phyloP scores from a whole-genome alignment of 1,140 invertebrate genomes.

The Drosophila seguyi region DNA sequence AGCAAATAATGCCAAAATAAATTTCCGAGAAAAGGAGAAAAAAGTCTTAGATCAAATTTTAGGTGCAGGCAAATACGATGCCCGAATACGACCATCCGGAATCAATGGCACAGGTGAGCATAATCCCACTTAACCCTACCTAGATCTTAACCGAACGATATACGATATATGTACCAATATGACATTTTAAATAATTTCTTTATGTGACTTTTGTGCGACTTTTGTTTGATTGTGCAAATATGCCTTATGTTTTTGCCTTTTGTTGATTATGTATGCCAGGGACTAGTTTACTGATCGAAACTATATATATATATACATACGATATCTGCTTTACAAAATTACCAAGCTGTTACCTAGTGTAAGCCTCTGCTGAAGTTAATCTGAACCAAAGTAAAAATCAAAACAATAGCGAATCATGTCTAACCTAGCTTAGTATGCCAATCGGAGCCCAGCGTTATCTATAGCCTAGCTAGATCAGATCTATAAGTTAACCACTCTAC shows the following conservation, averaged over 20 bases:
- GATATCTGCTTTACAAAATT: slow-evolving; percentile 18
- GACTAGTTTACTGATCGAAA: not conserved
- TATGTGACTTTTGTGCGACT: not conserved
- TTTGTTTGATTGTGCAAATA: slow-evolving; percentile 9
- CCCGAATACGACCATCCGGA: slow-evolving; percentile 95
- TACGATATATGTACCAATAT: not conserved
- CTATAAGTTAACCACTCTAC: slow-evolving; percentile 43
- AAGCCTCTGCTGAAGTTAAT: slow-evolving; percentile 32
- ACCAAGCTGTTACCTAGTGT: slow-evolving; percentile 33
- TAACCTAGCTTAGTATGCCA: slow-evolving; percentile 50
- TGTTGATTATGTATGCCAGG: slow-evolving; percentile 5
- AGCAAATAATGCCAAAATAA: slow-evolving; percentile 90
- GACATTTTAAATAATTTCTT: slow-evolving; percentile 5
- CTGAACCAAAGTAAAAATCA: not conserved
- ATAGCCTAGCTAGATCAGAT: slow-evolving; percentile 63
- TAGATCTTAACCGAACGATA: slow-evolving; percentile 27
- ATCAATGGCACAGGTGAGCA: slow-evolving; percentile 95
- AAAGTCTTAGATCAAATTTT: slow-evolving; percentile 96
- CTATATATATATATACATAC: slow-evolving; percentile 19
- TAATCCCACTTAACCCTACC: not conserved
- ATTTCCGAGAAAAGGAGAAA: slow-evolving; percentile 97
- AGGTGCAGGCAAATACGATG: slow-evolving; percentile 95
- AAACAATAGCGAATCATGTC: slow-evolving; percentile 7
- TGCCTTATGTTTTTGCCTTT: slow-evolving; percentile 1
- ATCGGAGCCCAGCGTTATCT: slow-evolving; percentile 20